These are phyloP conservation scores for Grammomys surdaster DNA, from an alignment of 2,113 vertebrate species.

Conservation along the genomic window DNA sequence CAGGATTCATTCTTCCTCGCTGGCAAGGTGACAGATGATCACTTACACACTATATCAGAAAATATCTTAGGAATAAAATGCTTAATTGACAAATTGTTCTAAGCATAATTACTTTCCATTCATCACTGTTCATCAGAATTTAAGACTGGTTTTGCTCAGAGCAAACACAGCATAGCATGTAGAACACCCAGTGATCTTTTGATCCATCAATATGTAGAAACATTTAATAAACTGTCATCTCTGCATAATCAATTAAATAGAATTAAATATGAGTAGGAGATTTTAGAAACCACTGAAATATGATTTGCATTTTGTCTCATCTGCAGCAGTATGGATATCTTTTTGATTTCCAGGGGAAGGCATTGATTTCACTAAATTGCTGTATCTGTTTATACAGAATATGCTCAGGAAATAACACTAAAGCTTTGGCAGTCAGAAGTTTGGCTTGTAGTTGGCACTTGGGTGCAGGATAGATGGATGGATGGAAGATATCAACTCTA, in stretches of 20 bases:
- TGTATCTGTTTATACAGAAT: neutral
- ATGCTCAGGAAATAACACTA: neutral
- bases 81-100: constrained; percentile 60
- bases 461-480: neutral
- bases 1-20: constrained; percentile 17
- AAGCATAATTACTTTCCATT: constrained; percentile 62
- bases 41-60: neutral
- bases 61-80: constrained; percentile 43
- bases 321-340: neutral
- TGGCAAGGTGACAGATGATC: constrained; percentile 58
- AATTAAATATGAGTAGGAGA: constrained; percentile 40
- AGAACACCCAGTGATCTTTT: neutral
- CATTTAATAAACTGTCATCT: constrained; percentile 22
- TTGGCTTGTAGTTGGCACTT: neutral
- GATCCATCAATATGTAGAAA: constrained; percentile 43
- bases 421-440: neutral
- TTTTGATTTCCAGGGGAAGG: neutral
- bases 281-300: neutral
- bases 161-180: neutral
- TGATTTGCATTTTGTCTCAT: neutral
- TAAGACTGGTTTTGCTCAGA: constrained; percentile 7
- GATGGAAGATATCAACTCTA: neutral
- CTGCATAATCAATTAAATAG: neutral
- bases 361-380: constrained; percentile 32
- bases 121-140: constrained; percentile 39